phyloP scores from a whole-genome alignment of 1,140 invertebrate species.

The Brachionus paranguensis region DNA sequence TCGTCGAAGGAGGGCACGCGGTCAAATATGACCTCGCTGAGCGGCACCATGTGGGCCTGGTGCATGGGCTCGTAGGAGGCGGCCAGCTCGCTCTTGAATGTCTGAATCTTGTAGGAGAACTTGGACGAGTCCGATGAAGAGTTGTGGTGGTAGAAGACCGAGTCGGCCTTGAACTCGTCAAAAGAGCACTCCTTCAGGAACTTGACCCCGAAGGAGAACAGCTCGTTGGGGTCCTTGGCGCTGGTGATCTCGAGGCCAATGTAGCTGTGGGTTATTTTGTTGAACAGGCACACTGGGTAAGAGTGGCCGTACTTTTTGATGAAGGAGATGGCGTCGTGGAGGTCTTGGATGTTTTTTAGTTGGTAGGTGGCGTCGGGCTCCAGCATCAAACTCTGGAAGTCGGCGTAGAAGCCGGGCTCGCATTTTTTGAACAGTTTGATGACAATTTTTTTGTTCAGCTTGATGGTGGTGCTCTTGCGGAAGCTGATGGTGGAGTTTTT shows the following conservation, averaged over 20 bases:
- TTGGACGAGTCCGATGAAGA: not conserved
- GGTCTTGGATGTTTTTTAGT: not conserved
- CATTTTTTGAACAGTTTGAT: not conserved
- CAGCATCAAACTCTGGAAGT: not conserved
- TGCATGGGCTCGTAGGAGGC: not conserved
- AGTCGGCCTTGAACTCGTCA: not conserved
- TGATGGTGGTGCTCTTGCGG: not conserved
- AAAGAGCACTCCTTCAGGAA: not conserved
- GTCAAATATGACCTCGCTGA: not conserved
- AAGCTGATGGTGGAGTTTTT: not conserved
- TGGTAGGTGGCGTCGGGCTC: not conserved
- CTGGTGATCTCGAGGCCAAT: not conserved
- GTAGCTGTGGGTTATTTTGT: not conserved
- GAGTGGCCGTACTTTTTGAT: not conserved
- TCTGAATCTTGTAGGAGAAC: not conserved
- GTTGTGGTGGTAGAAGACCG: not conserved
- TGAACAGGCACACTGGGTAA: not conserved
- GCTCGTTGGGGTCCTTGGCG: not conserved
- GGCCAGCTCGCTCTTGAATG: not conserved
- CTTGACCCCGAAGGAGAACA: not conserved
- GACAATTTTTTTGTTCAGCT: not conserved
- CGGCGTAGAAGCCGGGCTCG: not conserved
- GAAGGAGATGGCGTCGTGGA: not conserved
- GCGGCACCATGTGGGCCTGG: not conserved
- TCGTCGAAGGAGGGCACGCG: not conserved